Percentiles rank a stretch among this genome's conserved stretches.
Evolutionary conservation across 2,888 invertebrate species (phyloP).

Genomic region (Phaedon cochleariae): DNA sequence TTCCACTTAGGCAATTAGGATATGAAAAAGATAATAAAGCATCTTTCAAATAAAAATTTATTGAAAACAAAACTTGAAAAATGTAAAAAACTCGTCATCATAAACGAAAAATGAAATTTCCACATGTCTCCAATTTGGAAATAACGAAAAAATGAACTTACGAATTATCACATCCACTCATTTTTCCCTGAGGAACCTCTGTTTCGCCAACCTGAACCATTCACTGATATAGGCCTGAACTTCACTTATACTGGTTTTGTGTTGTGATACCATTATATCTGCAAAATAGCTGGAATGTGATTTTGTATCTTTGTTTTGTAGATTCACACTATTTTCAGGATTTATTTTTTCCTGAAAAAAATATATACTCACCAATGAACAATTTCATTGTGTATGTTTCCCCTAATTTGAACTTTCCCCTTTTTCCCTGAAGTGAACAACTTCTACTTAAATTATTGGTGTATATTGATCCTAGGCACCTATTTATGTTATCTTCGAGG

Average conservation of each 20-base stretch:
- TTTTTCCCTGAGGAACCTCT: not conserved
- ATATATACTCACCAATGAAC: constrained; percentile 14
- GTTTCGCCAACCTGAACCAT: not conserved
- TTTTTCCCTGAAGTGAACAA: constrained; percentile 17
- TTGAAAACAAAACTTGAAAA: too few relatives aligned
- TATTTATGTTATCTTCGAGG: constrained; percentile 12
- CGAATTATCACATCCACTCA: not conserved
- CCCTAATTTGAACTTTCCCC: constrained; percentile 15
- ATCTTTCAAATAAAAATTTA: too few relatives aligned
- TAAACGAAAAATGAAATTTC: not conserved
- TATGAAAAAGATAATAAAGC: too few relatives aligned
- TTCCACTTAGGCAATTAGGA: too few relatives aligned
- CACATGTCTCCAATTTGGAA: not conserved
- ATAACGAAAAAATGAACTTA: not conserved
- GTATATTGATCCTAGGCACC: constrained; percentile 11
- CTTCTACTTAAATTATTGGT: constrained; percentile 15
- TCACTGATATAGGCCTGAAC: not conserved
- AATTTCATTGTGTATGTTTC: constrained; percentile 14
- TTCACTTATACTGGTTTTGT: constrained; percentile 4
- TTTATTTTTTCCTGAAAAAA: not conserved
- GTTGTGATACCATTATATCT: too few relatives aligned
- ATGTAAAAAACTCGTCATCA: too few relatives aligned
- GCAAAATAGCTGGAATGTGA: constrained; percentile 5
- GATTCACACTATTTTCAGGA: not conserved
- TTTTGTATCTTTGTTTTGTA: not conserved